These are phyloP conservation scores for Synanceia verrucosa DNA, from an alignment of 2,797 vertebrate genomes.

Conservation along the genomic window DNA sequence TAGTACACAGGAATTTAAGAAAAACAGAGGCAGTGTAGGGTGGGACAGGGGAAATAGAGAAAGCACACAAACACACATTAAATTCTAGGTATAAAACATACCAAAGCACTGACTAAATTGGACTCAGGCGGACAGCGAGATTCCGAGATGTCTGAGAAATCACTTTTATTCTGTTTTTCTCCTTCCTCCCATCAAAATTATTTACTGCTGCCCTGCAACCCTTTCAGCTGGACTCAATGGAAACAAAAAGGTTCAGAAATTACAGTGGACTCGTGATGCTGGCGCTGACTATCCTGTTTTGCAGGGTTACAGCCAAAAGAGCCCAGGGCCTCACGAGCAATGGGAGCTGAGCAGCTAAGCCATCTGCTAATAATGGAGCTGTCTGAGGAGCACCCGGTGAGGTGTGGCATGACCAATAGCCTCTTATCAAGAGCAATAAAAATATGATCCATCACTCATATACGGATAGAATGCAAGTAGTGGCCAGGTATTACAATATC, in stretches of 20 bases:
- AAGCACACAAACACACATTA: background rate
- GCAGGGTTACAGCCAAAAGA: constrained; percentile 29
- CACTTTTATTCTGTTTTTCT: constrained; percentile 59
- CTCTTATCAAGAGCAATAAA: constrained; percentile 53
- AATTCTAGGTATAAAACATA: constrained; percentile 61
- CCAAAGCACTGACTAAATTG: constrained; percentile 53
- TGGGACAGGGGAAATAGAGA: background rate
- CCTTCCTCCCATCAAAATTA: constrained; percentile 69
- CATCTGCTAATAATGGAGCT: constrained; percentile 30
- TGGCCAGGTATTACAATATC: constrained; percentile 42
- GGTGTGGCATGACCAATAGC: constrained; percentile 52
- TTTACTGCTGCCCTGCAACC: constrained; percentile 83
- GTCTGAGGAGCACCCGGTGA: constrained; percentile 33
- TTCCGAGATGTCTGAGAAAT: constrained; percentile 84
- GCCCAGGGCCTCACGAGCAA: constrained; percentile 21
- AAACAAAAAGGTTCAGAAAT: constrained; percentile 58
- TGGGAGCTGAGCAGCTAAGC: constrained; percentile 26
- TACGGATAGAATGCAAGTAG: constrained; percentile 21
- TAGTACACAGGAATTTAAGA: constrained; percentile 1
- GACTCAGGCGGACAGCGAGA: constrained; percentile 45
- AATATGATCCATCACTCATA: constrained; percentile 46
- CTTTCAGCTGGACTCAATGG: constrained; percentile 79
- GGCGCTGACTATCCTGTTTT: constrained; percentile 60
- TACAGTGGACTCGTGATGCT: constrained; percentile 54
- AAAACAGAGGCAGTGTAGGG: background rate